Evolutionary conservation across 2,113 vertebrate species (phyloP), one percentile per base, ranked within the genome.

Genomic region (Calyptommatus sinebrachiatus): DNA sequence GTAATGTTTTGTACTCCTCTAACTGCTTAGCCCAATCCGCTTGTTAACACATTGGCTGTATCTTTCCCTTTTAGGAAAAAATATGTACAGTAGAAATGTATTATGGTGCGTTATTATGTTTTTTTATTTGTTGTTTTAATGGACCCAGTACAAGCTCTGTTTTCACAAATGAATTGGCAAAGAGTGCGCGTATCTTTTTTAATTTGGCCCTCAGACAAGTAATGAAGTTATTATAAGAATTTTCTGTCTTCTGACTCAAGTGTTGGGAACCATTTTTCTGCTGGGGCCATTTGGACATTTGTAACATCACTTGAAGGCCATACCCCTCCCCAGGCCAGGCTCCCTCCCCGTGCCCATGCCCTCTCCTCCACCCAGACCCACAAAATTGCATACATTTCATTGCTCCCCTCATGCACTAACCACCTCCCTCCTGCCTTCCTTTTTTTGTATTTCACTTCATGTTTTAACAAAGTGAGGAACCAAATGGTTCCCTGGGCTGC

Each of bases 131-230:
- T 74, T 48, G 78, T 60, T 8, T 57, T 18, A 57, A 57, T 57
- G 62, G 83, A 92, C 87, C 86, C 81, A 89, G 83, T 87, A 74
- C 81, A 87, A 50, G 80, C 72, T 92, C 79, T 92, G 81, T 53
- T 90, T 93, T 94, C 92, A 94, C 84, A 92, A 90, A 87, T 87
- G 89, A 92, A 90, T 66, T 71, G 84, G 76, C 85, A 88, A 67
- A n/a, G 20, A 84, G 46, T 77, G 46, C 48, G 16, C 28, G 83
- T 83, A 21, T 73, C 78, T 60, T 20, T 67, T 82, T 0, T 67
- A 45, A 83, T 4, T 65, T n/a, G 63, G 48, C 80, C 53, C 68
- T 29, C 81, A 41, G 66, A 11, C 26, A 26, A 50, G 14, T 71
- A 45, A 0, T 88, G 83, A 45, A 24, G 77, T 78, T 57, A 61